Base-by-base conservation (phyloP, 2,113 vertebrate species). In the Notiomystis cincta region DNA sequence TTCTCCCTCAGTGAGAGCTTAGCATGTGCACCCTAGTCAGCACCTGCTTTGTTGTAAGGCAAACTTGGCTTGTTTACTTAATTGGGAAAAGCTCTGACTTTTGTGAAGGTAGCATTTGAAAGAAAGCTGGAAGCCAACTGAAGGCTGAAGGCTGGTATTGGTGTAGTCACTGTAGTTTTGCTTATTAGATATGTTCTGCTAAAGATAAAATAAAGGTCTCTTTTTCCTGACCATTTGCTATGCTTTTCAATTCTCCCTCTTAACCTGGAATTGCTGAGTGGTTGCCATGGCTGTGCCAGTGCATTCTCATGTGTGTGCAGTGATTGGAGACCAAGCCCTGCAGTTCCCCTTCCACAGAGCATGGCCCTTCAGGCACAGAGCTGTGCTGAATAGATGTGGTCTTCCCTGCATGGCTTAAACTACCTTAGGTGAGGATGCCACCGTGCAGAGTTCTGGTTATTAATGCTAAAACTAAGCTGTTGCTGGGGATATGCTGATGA, bases 41-140 rank as follows among this genome's bases (percentile, higher is more conserved):
- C 89, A 95, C 10, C 50, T 82, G 70, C 37, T 87, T 96, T 86
- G 70, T 61, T 93, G 89, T 44, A 86, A 88, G 93, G 58, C 54
- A 60, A 38, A 42, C 37, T 57, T 35, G 60, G 37, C 64, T 95
- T 79, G 11, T 88, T 77, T 76, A 28, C 15, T 66, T 69, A 93
- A 20, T n/a, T 58, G 81, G 93, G 73, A 88, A 93, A 62, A 97
- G 62, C 33, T 15, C 77, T 88, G 47, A 38, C 25, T 33, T 72
- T 54, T 44, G 24, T 30, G 15, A 73, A 89, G 44, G 37, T 8
- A 47, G 23, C 0, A 0, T 53, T 54, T 72, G 77, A 42, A 66
- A 77, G 50, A 70, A 87, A 31, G 33, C 16, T 58, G 58, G 42
- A 87, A n/a, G 8, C 53, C 35, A 75, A 1, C 51, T 38, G 11